phyloP scores from a whole-genome alignment of 1,140 invertebrate species.

The Apis laboriosa region DNA sequence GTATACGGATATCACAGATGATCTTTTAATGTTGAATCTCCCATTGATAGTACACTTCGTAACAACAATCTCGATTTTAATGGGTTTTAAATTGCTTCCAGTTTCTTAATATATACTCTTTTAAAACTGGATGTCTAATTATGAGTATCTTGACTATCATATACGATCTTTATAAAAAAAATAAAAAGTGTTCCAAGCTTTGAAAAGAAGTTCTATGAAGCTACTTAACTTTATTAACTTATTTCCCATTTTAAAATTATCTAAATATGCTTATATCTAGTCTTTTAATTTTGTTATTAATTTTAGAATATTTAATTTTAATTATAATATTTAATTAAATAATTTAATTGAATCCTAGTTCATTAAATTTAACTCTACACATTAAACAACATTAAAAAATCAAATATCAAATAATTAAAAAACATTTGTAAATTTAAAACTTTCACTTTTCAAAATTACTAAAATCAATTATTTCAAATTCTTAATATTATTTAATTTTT shows the following conservation, averaged over 20 bases:
- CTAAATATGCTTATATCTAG: no score
- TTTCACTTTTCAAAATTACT: no score
- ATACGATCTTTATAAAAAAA: not conserved
- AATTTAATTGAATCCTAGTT: no score
- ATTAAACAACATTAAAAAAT: no score
- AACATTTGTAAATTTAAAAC: no score
- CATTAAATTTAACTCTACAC: no score
- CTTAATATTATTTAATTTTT: not conserved
- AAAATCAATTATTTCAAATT: no score
- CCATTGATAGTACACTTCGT: not conserved
- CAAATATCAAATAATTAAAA: no score
- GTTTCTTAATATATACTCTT: not conserved
- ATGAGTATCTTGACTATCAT: not conserved
- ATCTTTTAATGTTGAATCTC: not conserved
- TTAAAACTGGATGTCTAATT: not conserved
- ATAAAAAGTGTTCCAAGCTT: not conserved
- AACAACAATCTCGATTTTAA: not conserved
- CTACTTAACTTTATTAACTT: not conserved
- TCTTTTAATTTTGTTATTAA: no score
- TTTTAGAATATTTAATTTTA: no score
- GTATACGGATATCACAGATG: not conserved
- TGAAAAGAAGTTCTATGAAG: not conserved
- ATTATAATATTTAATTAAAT: no score
- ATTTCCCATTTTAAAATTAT: not conserved
- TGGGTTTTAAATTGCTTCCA: not conserved